Evolutionary conservation across 2,888 invertebrate genomes (phyloP).

Genomic region (Microctonus hyperodae): DNA sequence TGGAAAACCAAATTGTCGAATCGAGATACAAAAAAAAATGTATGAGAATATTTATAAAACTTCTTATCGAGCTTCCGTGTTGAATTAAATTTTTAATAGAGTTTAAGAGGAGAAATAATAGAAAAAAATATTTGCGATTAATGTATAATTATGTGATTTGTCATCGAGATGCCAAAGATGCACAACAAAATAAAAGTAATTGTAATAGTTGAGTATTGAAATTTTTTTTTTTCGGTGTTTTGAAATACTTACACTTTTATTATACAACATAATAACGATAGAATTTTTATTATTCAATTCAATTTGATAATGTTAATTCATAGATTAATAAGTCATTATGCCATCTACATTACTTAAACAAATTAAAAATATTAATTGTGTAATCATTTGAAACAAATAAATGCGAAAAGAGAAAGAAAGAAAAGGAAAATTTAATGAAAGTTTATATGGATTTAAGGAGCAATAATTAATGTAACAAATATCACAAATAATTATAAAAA

Average conservation of each 20-base stretch:
- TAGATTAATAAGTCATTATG: background rate
- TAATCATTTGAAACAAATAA: too few species aligned
- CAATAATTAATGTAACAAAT: background rate
- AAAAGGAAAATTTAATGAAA: background rate
- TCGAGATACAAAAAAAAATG: background rate
- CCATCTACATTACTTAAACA: background rate
- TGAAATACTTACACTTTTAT: background rate
- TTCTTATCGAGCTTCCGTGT: constrained; percentile 39
- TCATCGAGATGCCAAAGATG: constrained; percentile 30
- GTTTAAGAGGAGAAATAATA: background rate
- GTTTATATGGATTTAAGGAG: background rate
- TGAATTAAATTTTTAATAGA: constrained; percentile 25
- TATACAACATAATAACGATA: background rate
- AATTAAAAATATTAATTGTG: too few species aligned
- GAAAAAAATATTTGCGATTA: background rate
- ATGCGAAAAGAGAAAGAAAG: background rate
- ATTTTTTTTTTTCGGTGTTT: background rate
- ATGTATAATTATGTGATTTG: constrained; percentile 15
- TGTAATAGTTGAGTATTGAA: constrained; percentile 6
- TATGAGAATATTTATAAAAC: constrained; percentile 16
- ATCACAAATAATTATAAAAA: too few species aligned
- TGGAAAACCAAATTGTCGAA: constrained; percentile 27
- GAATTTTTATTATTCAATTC: background rate
- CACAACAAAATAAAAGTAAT: constrained; percentile 10
- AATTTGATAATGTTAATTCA: background rate